Percentiles rank a stretch among this genome's conserved stretches.
Conservation (phyloP, 2,888 invertebrate species). For the Nomada goodeniana region DNA sequence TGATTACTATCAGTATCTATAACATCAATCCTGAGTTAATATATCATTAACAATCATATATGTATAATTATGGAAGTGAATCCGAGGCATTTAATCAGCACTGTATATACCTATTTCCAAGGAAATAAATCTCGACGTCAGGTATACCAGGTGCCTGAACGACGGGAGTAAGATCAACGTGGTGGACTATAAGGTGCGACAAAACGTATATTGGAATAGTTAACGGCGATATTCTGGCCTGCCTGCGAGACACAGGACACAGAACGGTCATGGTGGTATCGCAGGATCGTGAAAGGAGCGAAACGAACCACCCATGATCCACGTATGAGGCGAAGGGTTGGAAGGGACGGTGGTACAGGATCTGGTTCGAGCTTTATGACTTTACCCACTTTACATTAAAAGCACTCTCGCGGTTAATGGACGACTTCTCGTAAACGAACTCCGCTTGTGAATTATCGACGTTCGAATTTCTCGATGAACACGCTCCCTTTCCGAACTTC, state of each 20-base stretch:
- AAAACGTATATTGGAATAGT: constrained; percentile 49
- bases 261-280: constrained; percentile 25
- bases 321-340: constrained; percentile 53
- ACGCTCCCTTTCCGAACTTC: constrained; percentile 66
- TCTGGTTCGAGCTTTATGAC: constrained; percentile 68
- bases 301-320: constrained; percentile 64
- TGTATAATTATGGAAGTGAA: no score
- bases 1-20: no score
- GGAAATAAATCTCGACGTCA: neutral
- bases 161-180: neutral
- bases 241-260: constrained; percentile 31
- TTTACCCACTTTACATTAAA: constrained; percentile 75
- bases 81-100: no score
- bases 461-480: constrained; percentile 60
- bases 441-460: constrained; percentile 68
- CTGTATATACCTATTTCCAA: no score
- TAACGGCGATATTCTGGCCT: constrained; percentile 54
- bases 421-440: constrained; percentile 72
- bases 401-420: constrained; percentile 75
- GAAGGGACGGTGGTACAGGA: neutral
- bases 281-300: constrained; percentile 62
- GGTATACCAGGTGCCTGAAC: neutral
- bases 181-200: neutral
- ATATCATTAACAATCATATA: no score
- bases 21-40: no score